Base-by-base conservation (phyloP, 2,113 vertebrate genomes). In the Ascaphus truei region DNA sequence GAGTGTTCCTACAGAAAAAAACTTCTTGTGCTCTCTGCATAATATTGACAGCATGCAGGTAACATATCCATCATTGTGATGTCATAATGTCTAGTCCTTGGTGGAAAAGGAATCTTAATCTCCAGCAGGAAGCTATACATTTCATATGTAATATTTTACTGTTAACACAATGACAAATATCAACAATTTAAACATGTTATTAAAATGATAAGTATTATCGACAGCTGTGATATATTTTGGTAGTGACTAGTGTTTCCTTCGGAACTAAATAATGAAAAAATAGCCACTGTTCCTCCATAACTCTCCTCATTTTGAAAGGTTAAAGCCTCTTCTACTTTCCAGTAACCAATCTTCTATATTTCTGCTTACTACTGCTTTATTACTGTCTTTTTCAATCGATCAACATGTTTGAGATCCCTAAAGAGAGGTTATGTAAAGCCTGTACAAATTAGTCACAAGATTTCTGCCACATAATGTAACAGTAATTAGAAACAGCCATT, bases 401-500 rank as follows among this genome's bases (percentile, higher is more conserved):
- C 45, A 23, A 37, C 18, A 51, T 39, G 25, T 39, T 31, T 52
- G 56, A 59, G 67, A 61, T 60, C 15, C 47, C 47, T 5, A 6
- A 34, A 11, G 27, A 51, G 45, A 61, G 45, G 67, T 61, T 52
- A 71, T 61, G 26, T 52, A 61, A 52, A 33, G 45, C 45, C 33
- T 36, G 13, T 61, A 33, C 60, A 71, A 41, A 61, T 53, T 52
- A 61, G 33, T 18, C 33, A 43, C 47, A 61, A 61, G 10, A 33
- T 52, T 26, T 41, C 45, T 71, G 16, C 67, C 67, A 61, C 37
- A 52, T 36, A 61, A 56, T 61, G 67, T 71, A 71, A 51, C 57
- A 71, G 67, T 71, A 71, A 71, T 71, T 61, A 71, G 56, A 71
- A 71, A 61, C 45, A 69, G 45, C 56, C 61, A 61, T 61, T 52